Evolutionary conservation across 2,797 vertebrate genomes (phyloP), one percentile per base, ranked within the genome.

Genomic region (Acipenser transmontanus): DNA sequence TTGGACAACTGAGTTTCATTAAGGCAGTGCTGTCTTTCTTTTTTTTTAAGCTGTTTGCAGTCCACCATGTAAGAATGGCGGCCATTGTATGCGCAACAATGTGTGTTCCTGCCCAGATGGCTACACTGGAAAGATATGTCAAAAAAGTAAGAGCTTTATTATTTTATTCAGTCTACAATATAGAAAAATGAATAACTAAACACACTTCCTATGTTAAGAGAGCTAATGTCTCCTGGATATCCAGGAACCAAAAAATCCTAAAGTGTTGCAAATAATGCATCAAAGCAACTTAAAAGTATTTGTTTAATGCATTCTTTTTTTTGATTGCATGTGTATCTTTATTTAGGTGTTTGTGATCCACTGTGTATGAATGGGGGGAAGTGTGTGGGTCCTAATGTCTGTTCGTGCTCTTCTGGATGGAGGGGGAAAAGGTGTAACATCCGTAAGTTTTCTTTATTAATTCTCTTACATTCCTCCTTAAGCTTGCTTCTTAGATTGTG

Each of bases 331-430:
- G 54, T 72, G 4, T 34, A 34, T 34, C 34, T 34, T 34, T 34
- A 34, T 73, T 0, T 81, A 98, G 95, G 93, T 80, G 83, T 98
- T 72, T 98, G 96, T 81, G 93, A 97, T 65, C 94, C 93, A 2
- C 77, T 80, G 64, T 97, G 93, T 74, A 87, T 97, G 92, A 97
- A 97, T 72, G 90, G 87, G 74, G 94, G 93, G 59, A 94, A 92
- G 77, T 98, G 93, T 49, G 91, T 97, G 59, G 84, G 92, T 48
- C 90, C 91, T 66, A 92, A 93, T 63, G 7, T 87, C 11, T 98
- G 95, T 72, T 97, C 95, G 66, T 98, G 95, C 76, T 76, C 92
- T 1, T 98, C 95, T 1, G 94, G 93, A 6, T 98, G 94, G 95
- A 91, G 76, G 73, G 93, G 94, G 49, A 89, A 71, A 73, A 81